phyloP scores from a whole-genome alignment of 2,113 vertebrate species.

The Loxodonta africana region DNA sequence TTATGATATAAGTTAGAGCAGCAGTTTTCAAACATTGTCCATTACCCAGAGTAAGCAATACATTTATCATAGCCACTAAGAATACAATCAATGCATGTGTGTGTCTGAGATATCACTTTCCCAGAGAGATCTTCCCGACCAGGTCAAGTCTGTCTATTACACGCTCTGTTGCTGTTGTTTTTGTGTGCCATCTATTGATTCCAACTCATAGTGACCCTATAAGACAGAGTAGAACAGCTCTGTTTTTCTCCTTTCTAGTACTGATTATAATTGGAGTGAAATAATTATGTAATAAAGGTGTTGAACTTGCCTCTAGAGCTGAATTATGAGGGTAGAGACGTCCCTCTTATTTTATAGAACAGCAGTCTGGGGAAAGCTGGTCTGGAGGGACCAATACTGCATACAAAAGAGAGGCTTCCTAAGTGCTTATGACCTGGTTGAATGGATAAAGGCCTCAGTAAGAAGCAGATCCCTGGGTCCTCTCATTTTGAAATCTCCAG shows the following conservation, averaged over 20 bases:
- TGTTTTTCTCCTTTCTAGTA: background rate
- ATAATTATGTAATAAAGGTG: background rate
- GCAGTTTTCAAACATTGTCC: slow-evolving; percentile 44
- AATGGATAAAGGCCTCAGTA: background rate
- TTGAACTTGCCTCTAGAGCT: background rate
- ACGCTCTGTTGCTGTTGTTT: background rate
- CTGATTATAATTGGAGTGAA: background rate
- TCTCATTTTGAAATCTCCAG: background rate
- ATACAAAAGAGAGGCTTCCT: background rate
- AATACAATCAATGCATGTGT: background rate
- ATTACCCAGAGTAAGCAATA: background rate
- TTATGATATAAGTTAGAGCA: slow-evolving; percentile 1
- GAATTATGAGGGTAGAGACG: background rate
- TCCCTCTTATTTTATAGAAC: background rate
- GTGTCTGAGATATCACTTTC: slow-evolving; percentile 14
- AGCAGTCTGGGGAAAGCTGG: background rate
- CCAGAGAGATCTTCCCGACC: background rate
- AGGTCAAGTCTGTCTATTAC: background rate
- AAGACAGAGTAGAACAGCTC: background rate
- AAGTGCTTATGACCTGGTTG: background rate
- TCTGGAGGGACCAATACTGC: background rate
- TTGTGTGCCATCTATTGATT: background rate
- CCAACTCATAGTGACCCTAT: background rate
- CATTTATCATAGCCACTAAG: background rate
- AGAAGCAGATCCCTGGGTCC: background rate